Percentiles rank a stretch among this genome's conserved stretches.
Conservation (phyloP, 2,888 invertebrate genomes). For the Enchytraeus crypticus region DNA sequence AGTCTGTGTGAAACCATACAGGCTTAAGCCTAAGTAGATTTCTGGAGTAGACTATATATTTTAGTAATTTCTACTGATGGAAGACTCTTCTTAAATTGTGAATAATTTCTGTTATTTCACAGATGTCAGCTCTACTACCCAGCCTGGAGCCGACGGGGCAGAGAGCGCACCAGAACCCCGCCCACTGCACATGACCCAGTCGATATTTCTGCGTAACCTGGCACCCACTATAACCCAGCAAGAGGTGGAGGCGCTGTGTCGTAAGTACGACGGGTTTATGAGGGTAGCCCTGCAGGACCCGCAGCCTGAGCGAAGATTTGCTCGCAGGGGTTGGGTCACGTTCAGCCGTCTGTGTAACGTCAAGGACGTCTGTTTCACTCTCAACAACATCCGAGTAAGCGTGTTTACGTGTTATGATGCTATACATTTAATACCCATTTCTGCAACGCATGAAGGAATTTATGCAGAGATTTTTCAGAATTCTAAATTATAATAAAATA, state of each 20-base stretch:
- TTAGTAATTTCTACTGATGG: too few species aligned
- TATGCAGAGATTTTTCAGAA: too few species aligned
- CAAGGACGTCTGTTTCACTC: constrained; percentile 97
- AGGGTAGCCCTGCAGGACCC: constrained; percentile 95
- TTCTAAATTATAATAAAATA: too few species aligned
- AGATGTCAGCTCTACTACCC: too few species aligned
- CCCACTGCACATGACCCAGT: constrained; percentile 84
- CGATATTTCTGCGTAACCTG: constrained; percentile 89
- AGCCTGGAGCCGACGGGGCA: neutral
- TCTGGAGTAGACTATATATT: too few species aligned
- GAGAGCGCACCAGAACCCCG: constrained; percentile 34
- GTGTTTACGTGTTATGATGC: too few species aligned
- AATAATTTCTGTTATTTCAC: too few species aligned
- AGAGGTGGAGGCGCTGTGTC: constrained; percentile 83
- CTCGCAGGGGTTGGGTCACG: constrained; percentile 95
- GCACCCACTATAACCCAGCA: constrained; percentile 91
- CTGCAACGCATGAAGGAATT: too few species aligned
- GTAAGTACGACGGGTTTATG: constrained; percentile 67
- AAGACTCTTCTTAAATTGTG: too few species aligned
- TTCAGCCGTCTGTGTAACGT: constrained; percentile 93
- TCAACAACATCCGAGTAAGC: constrained; percentile 79
- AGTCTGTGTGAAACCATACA: too few species aligned
- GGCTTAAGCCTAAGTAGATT: too few species aligned
- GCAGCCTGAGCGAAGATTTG: constrained; percentile 87
- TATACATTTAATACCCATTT: too few species aligned